A percentile compares a stretch with the other conserved stretches of the same genome.
Evolutionary conservation across 2,113 vertebrate genomes (phyloP).

Genomic region (Panthera uncia): DNA sequence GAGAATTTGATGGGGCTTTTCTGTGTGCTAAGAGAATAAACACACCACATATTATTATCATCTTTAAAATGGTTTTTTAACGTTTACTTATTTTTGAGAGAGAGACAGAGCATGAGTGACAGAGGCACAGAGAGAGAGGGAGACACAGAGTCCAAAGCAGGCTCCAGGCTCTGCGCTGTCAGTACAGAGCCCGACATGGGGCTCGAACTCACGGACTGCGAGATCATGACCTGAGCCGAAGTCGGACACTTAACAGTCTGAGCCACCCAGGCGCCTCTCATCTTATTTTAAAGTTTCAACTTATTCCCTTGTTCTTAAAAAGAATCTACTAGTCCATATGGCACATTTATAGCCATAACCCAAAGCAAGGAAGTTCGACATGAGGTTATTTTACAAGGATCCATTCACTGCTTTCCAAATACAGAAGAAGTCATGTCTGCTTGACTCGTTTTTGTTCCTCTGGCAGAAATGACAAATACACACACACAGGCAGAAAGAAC

Average conservation of each 20-base stretch:
- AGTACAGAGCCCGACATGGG: too few species aligned
- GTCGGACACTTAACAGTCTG: too few species aligned
- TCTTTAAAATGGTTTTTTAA: too few species aligned
- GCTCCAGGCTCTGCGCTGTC: too few species aligned
- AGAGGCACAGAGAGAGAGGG: too few species aligned
- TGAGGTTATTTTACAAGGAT: neutral
- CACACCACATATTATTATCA: neutral
- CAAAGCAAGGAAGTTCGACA: neutral
- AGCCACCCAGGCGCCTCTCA: too few species aligned
- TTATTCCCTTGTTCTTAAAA: slow-evolving; percentile 5
- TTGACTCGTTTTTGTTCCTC: neutral
- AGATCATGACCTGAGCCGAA: too few species aligned
- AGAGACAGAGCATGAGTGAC: too few species aligned
- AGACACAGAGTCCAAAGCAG: too few species aligned
- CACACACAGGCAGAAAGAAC: neutral
- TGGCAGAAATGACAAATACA: slow-evolving; percentile 2
- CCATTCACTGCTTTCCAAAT: slow-evolving; percentile 6
- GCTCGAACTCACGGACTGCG: too few species aligned
- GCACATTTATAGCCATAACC: neutral
- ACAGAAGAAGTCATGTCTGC: neutral
- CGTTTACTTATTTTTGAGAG: too few species aligned
- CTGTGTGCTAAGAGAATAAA: neutral
- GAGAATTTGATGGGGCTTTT: neutral
- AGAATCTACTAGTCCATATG: neutral
- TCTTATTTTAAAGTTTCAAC: slow-evolving; percentile 1